Base-by-base conservation (phyloP, 2,888 invertebrate genomes). In the Drosophila acutilabella region DNA sequence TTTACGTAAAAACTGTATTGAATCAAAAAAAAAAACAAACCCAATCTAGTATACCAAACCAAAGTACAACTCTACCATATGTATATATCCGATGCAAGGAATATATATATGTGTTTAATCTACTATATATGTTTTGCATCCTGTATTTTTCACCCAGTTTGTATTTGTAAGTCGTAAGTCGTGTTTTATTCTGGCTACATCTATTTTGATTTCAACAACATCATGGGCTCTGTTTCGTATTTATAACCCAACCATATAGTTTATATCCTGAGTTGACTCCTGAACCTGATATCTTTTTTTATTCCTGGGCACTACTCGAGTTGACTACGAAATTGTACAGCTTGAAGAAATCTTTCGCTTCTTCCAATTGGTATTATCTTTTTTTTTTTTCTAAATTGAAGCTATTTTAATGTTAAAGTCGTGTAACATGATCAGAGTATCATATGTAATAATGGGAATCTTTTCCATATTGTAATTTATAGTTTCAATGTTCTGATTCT, bases 141-240 rank as follows among this genome's bases (percentile, higher is more conserved):
- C 61, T 47, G 45, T 62, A 53, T 65, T 69, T 64, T 61, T 70
- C 61, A 64, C 38, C 54, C 78, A 64, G 40, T 67, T 74, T 52
- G 7, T 14, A 68, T 47, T 44, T 53, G 33, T 42, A 74, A 50
- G 54, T 70, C 50, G 65, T 75, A 75, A 70, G 8, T 30, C 41
- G 59, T 69, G 54, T n/a, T 65, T 57, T 56, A 65, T 70, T 65
- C 59, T 44, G 78, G 47, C 30, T 47, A 62, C 57, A 62, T 38
- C 26, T 30, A 10, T 53, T 79, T 75, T 57, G 41, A 10, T 53
- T 79, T 75, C 53, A 36, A 57, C 54, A 23, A 70, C 62, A 50
- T 53, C 59, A 48, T 57, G 70, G 81, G 84, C 83, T 59, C 81
- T 88, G 89, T 87, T 83, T 83, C 81, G 75, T 83, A 83, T 88